Evolutionary conservation across 2,113 vertebrate genomes (phyloP).

Genomic region (Rostratula benghalensis): DNA sequence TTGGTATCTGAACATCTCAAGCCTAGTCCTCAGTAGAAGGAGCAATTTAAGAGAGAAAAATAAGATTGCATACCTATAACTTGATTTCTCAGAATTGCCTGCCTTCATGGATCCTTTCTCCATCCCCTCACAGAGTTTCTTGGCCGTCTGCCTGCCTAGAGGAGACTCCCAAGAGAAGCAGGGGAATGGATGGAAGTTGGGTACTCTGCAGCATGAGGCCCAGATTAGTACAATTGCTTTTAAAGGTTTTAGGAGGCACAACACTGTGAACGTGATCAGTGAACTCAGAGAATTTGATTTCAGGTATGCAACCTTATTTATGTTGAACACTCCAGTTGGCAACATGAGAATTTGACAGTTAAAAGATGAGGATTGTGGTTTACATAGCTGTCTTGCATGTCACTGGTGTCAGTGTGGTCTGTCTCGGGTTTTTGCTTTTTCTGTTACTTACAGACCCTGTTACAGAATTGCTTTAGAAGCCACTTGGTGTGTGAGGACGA

Average conservation of each 20-base stretch:
- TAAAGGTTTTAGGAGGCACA: conserved; percentile 62
- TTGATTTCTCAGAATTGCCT: conserved; percentile 63
- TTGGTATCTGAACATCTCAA: not conserved
- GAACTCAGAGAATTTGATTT: conserved; percentile 67
- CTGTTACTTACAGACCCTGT: conserved; percentile 21
- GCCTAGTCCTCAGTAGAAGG: not conserved
- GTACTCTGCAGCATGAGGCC: conserved; percentile 51
- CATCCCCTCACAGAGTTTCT: conserved; percentile 67
- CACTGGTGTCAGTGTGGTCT: conserved; percentile 55
- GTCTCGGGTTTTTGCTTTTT: not conserved
- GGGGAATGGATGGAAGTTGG: conserved; percentile 66
- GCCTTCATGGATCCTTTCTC: conserved; percentile 58
- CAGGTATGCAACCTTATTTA: conserved; percentile 61
- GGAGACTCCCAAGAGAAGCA: conserved; percentile 68
- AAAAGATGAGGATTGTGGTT: conserved; percentile 68
- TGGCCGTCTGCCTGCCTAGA: conserved; percentile 67
- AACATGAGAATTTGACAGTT: conserved; percentile 60
- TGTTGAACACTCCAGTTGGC: conserved; percentile 48
- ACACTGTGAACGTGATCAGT: conserved; percentile 58
- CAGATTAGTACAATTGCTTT: conserved; percentile 64
- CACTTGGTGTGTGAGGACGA: conserved; percentile 16
- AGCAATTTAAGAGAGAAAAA: conserved; percentile 41
- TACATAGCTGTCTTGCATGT: conserved; percentile 65
- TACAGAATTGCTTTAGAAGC: conserved; percentile 15
- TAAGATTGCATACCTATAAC: conserved; percentile 68